These are phyloP conservation scores for Boloria selene DNA, from an alignment of 2,888 invertebrate genomes.

Conservation along the genomic window DNA sequence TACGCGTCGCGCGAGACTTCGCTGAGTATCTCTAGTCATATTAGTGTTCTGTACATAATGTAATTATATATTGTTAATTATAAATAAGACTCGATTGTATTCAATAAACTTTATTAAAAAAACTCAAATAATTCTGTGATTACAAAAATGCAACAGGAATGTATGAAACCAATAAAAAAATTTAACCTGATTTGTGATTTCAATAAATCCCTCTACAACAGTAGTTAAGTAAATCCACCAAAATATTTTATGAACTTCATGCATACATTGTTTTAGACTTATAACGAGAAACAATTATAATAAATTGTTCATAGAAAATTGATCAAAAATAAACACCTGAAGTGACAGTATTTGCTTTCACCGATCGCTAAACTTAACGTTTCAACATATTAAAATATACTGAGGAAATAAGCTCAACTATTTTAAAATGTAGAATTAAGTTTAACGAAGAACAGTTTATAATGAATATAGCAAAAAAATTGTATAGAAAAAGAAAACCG, in stretches of 20 bases:
- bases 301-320: no score
- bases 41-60: conserved; percentile 46
- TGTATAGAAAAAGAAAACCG: neutral
- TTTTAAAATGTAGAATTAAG: no score
- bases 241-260: no score
- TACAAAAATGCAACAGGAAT: conserved; percentile 65
- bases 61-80: conserved; percentile 56
- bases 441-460: neutral
- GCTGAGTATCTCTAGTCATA: conserved; percentile 71
- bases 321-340: no score
- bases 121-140: conserved; percentile 52
- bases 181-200: conserved; percentile 63
- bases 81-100: conserved; percentile 54
- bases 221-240: no score
- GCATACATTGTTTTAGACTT: no score
- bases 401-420: no score
- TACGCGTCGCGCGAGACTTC: conserved; percentile 30
- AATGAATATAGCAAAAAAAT: neutral
- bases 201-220: conserved; percentile 48
- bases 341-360: no score
- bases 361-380: no score
- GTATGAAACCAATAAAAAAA: conserved; percentile 68
- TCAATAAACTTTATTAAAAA: conserved; percentile 64
- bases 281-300: no score
- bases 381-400: no score